Percentiles rank a stretch among this genome's conserved stretches.
phyloP scores from a whole-genome alignment of 30 jellyfish, hydroid and myxozoan species.

The Aurelia aurita region DNA sequence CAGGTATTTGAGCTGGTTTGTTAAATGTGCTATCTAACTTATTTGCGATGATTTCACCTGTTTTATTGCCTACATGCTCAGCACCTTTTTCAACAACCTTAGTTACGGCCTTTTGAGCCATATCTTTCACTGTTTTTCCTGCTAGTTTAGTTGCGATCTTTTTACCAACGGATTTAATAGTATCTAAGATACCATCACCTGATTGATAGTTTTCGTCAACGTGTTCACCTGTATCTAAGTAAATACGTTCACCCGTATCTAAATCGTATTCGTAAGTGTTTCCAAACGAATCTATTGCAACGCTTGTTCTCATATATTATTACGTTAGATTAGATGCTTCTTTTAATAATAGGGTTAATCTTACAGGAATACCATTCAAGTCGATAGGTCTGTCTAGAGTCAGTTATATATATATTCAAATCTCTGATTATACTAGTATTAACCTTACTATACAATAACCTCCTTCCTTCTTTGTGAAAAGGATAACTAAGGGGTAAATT shows the following conservation, averaged over 20 bases:
- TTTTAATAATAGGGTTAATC: neutral
- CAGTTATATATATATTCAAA: constrained; percentile 26
- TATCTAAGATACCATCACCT: constrained; percentile 23
- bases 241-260: constrained; percentile 15
- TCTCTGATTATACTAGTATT: constrained; percentile 23
- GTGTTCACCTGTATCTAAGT: too few relatives aligned
- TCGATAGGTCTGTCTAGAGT: constrained; percentile 15
- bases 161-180: constrained; percentile 2
- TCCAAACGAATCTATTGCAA: neutral
- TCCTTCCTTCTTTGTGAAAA: constrained; percentile 31
- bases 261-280: constrained; percentile 6
- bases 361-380: constrained; percentile 21
- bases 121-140: constrained; percentile 20
- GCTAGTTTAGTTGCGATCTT: constrained; percentile 26
- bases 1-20: neutral
- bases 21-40: neutral
- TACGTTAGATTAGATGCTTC: neutral
- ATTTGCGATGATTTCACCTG: constrained; percentile 16
- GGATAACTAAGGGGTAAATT: constrained; percentile 25
- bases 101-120: constrained; percentile 13
- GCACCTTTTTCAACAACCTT: constrained; percentile 1
- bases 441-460: constrained; percentile 9
- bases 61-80: neutral
- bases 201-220: neutral
- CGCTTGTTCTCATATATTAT: neutral